Conservation (phyloP, 2,797 vertebrate genomes). For the Sebastes kiyomatsui region DNA sequence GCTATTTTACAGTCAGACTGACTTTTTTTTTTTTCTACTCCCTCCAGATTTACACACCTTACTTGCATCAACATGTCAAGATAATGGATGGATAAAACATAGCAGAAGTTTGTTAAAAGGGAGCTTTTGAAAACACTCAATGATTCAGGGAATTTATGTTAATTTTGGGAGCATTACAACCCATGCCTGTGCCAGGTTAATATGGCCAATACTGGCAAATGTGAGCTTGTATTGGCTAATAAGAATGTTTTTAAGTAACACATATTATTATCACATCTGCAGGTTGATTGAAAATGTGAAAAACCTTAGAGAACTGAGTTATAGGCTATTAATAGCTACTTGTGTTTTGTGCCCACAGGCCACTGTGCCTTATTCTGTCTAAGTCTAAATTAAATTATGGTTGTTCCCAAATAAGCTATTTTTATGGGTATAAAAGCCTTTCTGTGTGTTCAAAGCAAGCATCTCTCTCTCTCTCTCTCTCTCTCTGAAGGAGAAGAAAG, state of each 20-base stretch:
- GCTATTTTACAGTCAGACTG: not conserved
- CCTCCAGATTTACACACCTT: not conserved
- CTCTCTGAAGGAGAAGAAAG: not conserved
- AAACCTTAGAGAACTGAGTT: not conserved
- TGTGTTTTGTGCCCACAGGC: not conserved
- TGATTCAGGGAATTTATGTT: not conserved
- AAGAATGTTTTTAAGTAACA: not conserved
- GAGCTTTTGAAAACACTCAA: not conserved
- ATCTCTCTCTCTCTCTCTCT: not conserved
- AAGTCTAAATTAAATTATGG: constrained; percentile 8
- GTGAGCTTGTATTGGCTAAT: not conserved
- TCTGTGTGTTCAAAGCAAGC: not conserved
- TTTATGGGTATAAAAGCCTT: not conserved
- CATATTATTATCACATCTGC: not conserved
- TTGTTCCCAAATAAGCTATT: not conserved
- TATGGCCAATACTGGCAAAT: not conserved
- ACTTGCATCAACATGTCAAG: too few relatives aligned
- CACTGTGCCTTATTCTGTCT: not conserved
- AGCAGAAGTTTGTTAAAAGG: not conserved
- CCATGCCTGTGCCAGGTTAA: not conserved
- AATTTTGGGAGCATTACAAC: rapidly evolving
- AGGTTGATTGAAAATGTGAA: not conserved
- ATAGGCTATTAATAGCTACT: constrained; percentile 10
- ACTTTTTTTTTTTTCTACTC: not conserved
- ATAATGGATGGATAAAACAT: not conserved